phyloP scores from a whole-genome alignment of 1,140 invertebrate species.

The Zaprionus capensis region DNA sequence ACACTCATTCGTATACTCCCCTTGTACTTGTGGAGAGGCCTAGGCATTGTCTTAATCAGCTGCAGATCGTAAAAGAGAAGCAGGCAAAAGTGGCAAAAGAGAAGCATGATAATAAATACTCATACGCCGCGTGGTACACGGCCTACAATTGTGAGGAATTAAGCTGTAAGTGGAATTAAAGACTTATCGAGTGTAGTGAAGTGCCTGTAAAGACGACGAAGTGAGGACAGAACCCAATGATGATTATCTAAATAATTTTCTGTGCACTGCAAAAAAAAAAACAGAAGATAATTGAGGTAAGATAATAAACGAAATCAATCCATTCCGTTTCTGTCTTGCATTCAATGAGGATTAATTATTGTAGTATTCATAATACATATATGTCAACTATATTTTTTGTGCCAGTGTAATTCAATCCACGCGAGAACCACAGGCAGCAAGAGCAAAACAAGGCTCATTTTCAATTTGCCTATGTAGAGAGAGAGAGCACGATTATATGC shows the following conservation, averaged over 20 bases:
- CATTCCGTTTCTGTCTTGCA: too few species aligned
- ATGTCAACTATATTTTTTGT: background rate
- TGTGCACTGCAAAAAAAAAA: constrained; percentile 3
- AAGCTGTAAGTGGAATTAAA: constrained; percentile 47
- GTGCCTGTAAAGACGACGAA: background rate
- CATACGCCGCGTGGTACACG: constrained; percentile 39
- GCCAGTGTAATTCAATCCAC: background rate
- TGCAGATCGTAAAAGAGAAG: constrained; percentile 25
- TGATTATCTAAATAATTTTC: constrained; percentile 34
- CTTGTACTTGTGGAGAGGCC: background rate
- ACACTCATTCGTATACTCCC: background rate
- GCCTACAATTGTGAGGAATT: constrained; percentile 29
- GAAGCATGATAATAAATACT: constrained; percentile 32
- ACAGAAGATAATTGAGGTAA: background rate
- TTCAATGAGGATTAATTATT: too few species aligned
- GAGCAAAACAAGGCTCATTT: constrained; percentile 31
- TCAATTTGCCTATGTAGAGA: constrained; percentile 32
- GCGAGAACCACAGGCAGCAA: constrained; percentile 3
- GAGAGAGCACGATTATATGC: constrained; percentile 13
- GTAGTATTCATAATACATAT: too few species aligned
- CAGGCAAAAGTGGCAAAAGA: background rate
- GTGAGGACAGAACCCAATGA: constrained; percentile 8
- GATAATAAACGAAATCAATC: background rate
- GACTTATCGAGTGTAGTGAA: constrained; percentile 21
- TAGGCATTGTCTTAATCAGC: constrained; percentile 45